Conservation (phyloP, 2,888 invertebrate genomes). For the Sphaerophoria rueppellii region DNA sequence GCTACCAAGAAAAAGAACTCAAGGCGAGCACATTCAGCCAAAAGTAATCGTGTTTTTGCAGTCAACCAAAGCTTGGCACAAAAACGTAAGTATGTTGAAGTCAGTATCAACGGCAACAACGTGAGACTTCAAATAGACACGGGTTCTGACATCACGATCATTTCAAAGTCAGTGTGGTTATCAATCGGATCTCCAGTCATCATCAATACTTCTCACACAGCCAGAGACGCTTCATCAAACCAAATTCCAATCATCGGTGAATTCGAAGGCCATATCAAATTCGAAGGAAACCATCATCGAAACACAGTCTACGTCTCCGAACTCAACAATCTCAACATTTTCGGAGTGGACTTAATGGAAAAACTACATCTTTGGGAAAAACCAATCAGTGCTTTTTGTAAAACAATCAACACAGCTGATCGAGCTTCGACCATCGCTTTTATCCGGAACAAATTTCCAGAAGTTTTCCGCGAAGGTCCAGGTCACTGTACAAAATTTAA, state of each 20-base stretch:
- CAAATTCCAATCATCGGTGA: too few relatives aligned
- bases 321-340: slow-evolving; percentile 37
- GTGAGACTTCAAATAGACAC: slow-evolving; percentile 63
- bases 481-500: slow-evolving; percentile 66
- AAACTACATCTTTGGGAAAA: not conserved
- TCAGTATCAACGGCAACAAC: slow-evolving; percentile 60
- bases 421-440: slow-evolving; percentile 34
- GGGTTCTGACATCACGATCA: slow-evolving; percentile 5
- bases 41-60: slow-evolving; percentile 51
- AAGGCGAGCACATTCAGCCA: too few relatives aligned
- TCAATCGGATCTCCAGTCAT: too few relatives aligned
- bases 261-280: too few relatives aligned
- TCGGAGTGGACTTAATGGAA: slow-evolving; percentile 13
- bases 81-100: slow-evolving; percentile 63
- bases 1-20: slow-evolving; percentile 16
- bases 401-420: too few relatives aligned
- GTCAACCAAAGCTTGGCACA: slow-evolving; percentile 42
- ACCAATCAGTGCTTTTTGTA: slow-evolving; percentile 44
- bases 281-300: slow-evolving; percentile 4
- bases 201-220: too few relatives aligned
- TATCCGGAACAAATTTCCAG: slow-evolving; percentile 39
- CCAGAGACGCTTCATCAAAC: too few relatives aligned
- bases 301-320: slow-evolving; percentile 55
- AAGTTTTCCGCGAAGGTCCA: not conserved
- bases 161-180: too few relatives aligned